Percentiles rank a stretch among this genome's conserved stretches.
phyloP scores from a whole-genome alignment of 64 coral and sea anemone genomes.

The Porites australiensis region DNA sequence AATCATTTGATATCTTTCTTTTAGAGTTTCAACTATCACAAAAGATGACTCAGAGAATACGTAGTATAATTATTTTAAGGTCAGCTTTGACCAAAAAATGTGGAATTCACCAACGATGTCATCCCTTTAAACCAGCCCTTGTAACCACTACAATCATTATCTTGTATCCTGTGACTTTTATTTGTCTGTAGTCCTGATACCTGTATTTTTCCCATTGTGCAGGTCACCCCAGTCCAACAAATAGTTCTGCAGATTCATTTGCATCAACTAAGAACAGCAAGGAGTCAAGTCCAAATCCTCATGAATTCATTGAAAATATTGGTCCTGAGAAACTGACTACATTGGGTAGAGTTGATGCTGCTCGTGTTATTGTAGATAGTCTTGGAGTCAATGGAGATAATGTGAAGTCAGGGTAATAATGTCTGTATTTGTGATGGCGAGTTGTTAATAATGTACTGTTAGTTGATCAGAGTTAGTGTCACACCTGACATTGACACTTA shows the following conservation, averaged over 20 bases:
- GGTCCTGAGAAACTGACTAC: slow-evolving; percentile 90
- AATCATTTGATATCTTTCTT: too few relatives aligned
- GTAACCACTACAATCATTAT: background rate
- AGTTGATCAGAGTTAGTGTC: too few relatives aligned
- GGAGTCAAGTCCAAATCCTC: background rate
- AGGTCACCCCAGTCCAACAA: background rate
- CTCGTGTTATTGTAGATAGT: slow-evolving; percentile 79
- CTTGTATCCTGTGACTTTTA: background rate
- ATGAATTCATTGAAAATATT: slow-evolving; percentile 66
- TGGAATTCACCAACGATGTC: too few relatives aligned
- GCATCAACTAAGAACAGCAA: background rate
- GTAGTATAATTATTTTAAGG: too few relatives aligned
- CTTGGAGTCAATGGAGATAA: slow-evolving; percentile 19
- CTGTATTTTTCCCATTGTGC: background rate
- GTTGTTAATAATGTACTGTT: too few relatives aligned
- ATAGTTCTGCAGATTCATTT: background rate
- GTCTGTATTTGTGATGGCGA: background rate
- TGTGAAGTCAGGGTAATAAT: slow-evolving; percentile 70
- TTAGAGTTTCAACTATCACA: too few relatives aligned
- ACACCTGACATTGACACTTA: too few relatives aligned
- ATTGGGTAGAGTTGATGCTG: slow-evolving; percentile 89
- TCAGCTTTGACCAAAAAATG: too few relatives aligned
- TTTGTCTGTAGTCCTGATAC: background rate
- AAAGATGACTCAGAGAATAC: too few relatives aligned
- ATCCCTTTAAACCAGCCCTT: background rate